Percentiles rank a stretch among this genome's conserved stretches.
These are phyloP conservation scores for Sialis fuliginosa DNA, from an alignment of 2,888 invertebrate species.

Conservation along the genomic window DNA sequence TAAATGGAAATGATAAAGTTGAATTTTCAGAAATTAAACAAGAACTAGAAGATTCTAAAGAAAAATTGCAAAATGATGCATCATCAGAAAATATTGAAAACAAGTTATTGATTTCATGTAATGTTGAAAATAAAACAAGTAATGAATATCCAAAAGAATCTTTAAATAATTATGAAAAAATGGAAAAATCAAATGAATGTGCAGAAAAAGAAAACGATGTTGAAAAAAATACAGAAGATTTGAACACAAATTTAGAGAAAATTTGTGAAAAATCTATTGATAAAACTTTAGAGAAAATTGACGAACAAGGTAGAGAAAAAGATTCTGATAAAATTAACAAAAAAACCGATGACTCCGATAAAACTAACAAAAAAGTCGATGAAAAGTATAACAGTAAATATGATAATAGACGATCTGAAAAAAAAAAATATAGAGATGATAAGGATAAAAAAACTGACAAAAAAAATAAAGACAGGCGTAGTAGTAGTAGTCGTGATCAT, in stretches of 20 bases:
- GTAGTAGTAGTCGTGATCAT: conserved; percentile 13
- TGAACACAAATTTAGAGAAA: neutral
- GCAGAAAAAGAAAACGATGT: neutral
- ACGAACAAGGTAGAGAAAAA: conserved; percentile 44
- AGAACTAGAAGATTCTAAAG: neutral
- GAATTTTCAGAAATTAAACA: neutral
- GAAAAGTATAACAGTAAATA: conserved; percentile 6
- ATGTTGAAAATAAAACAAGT: neutral
- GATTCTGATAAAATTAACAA: conserved; percentile 15
- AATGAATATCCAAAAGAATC: neutral
- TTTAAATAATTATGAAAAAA: neutral
- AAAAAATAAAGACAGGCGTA: conserved; percentile 25
- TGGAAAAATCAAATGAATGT: neutral
- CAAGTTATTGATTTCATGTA: too few relatives aligned
- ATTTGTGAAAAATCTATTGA: conserved; percentile 3
- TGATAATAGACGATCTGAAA: conserved; percentile 6
- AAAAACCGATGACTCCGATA: conserved; percentile 8
- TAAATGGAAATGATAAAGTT: neutral
- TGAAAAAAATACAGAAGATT: neutral
- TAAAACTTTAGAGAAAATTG: conserved; percentile 28
- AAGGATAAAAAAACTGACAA: conserved; percentile 15
- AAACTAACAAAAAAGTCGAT: conserved; percentile 4
- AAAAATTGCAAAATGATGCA: neutral
- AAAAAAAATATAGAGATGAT: conserved; percentile 5
- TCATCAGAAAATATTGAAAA: too few relatives aligned